These are phyloP conservation scores for Aphelocoma californica DNA, from an alignment of 2,797 vertebrate species.

Conservation along the genomic window DNA sequence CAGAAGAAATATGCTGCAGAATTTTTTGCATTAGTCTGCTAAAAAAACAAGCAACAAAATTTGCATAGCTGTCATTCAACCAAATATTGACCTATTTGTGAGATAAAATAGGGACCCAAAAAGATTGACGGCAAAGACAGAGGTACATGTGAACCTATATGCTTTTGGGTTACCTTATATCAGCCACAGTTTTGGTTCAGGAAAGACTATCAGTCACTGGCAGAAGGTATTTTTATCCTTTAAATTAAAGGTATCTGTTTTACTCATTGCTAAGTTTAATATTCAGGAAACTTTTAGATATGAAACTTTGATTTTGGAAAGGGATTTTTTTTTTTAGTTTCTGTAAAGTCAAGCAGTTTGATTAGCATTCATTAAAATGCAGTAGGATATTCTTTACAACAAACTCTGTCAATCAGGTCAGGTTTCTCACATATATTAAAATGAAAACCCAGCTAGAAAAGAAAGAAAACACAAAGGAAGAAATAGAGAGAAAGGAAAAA, in stretches of 20 bases:
- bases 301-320: constrained; percentile 33
- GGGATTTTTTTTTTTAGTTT: constrained; percentile 5
- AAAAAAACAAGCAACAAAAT: neutral
- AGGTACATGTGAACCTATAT: constrained; percentile 7
- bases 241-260: neutral
- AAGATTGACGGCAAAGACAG: neutral
- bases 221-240: constrained; percentile 20
- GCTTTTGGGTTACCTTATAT: neutral
- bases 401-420: constrained; percentile 8
- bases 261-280: neutral
- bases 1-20: neutral
- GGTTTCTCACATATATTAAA: constrained; percentile 52
- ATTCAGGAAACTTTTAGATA: neutral
- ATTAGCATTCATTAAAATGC: constrained; percentile 16
- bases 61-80: neutral
- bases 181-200: neutral
- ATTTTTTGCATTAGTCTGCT: neutral
- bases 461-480: constrained; percentile 44
- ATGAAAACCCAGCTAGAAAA: constrained; percentile 71
- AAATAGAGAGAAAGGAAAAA: constrained; percentile 64
- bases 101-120: neutral
- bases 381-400: constrained; percentile 14
- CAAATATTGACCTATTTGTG: neutral
- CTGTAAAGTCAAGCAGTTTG: constrained; percentile 36
- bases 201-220: neutral